Conservation (phyloP, 2,888 invertebrate species). For the Argynnis bischoffii region DNA sequence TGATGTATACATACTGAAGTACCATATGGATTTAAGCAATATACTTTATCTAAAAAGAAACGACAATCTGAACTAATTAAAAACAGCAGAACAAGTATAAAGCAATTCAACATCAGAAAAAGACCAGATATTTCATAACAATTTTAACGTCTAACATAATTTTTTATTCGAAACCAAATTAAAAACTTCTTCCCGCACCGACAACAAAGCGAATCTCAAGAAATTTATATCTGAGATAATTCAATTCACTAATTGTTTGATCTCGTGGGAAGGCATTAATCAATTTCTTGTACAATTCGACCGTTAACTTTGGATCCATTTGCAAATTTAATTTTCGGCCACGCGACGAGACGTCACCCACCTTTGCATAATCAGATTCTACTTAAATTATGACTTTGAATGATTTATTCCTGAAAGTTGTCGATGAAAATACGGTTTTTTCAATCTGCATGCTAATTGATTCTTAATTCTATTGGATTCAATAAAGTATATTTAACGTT, state of each 20-base stretch:
- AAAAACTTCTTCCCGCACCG: constrained; percentile 39
- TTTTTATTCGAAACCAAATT: constrained; percentile 34
- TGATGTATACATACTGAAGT: background rate
- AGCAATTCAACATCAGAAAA: constrained; percentile 15
- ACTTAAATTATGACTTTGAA: constrained; percentile 68
- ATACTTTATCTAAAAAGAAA: constrained; percentile 5
- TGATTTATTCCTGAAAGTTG: constrained; percentile 65
- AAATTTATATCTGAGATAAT: constrained; percentile 57
- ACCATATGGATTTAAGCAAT: background rate
- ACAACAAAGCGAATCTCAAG: constrained; percentile 40
- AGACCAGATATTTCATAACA: constrained; percentile 33
- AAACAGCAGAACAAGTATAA: constrained; percentile 22
- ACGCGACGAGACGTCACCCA: constrained; percentile 49
- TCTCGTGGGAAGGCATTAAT: constrained; percentile 65
- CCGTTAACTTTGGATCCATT: constrained; percentile 70
- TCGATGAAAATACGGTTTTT: constrained; percentile 52
- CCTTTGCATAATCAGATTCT: constrained; percentile 66
- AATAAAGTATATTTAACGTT: background rate
- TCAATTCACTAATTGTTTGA: constrained; percentile 73
- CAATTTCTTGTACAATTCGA: constrained; percentile 70
- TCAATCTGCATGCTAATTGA: constrained; percentile 34
- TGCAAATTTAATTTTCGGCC: constrained; percentile 69
- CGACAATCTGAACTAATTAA: constrained; percentile 5
- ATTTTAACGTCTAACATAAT: constrained; percentile 31
- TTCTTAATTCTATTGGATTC: constrained; percentile 5